A percentile compares a stretch with the other conserved stretches of the same genome.
Conservation (phyloP, 2,113 vertebrate genomes). For the human region DNA sequence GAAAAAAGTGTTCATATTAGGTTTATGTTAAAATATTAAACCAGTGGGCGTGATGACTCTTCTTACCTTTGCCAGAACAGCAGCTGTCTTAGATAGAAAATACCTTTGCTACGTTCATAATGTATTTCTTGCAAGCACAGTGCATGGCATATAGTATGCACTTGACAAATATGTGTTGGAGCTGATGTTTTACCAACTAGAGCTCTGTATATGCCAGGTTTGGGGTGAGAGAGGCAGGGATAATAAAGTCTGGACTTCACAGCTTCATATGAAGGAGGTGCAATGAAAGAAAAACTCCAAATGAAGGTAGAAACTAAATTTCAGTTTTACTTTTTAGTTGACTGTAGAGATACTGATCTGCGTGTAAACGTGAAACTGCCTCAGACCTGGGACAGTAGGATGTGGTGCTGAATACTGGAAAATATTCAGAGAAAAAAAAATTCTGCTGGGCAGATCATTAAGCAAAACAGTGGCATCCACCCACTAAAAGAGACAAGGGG, state of each 20-base stretch:
- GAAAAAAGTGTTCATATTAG: background rate
- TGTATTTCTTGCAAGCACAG: background rate
- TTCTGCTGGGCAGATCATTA: background rate
- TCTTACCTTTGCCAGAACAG: background rate
- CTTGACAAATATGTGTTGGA: background rate
- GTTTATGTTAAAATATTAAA: background rate
- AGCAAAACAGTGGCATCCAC: background rate
- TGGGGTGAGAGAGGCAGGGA: too few relatives aligned
- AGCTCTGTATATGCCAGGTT: background rate
- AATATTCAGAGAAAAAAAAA: constrained; percentile 6
- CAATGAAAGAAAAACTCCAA: constrained; percentile 4
- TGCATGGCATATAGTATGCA: rapidly evolving
- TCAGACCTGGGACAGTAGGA: background rate
- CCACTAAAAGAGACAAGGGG: background rate
- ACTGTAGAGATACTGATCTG: constrained; percentile 42
- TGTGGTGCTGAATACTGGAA: background rate
- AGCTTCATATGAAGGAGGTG: background rate
- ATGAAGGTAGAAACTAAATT: constrained; percentile 40
- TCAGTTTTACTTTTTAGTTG: constrained; percentile 56
- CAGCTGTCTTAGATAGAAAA: background rate
- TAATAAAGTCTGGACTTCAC: background rate
- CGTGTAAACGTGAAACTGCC: constrained; percentile 40
- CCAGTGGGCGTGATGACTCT: background rate
- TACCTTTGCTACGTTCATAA: background rate
- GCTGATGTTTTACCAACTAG: background rate